Evolutionary conservation across 1,140 invertebrate genomes (phyloP).

Genomic region (Brachionus plicatilis): DNA sequence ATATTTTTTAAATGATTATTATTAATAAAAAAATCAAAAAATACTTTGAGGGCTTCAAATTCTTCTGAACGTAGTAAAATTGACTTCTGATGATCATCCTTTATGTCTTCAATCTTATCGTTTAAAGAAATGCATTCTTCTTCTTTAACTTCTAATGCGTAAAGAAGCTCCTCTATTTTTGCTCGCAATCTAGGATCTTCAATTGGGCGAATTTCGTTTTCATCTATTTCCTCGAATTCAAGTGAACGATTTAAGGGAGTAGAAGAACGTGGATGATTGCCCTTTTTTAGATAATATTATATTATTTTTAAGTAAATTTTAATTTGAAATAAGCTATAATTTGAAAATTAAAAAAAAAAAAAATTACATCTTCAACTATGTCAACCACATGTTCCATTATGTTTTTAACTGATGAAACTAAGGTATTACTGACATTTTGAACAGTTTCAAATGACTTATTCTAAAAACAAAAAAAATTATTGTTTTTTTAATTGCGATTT

Average conservation of each 20-base stretch:
- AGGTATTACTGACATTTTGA: not conserved
- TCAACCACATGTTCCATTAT: not conserved
- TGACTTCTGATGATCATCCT: not conserved
- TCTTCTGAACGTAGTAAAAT: not conserved
- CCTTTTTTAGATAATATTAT: not conserved
- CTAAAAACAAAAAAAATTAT: not conserved
- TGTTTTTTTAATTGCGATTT: not conserved
- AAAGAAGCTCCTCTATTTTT: not conserved
- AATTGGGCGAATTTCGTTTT: not conserved
- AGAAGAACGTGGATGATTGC: not conserved
- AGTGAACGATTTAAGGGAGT: not conserved
- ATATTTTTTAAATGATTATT: not conserved
- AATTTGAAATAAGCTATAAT: not conserved
- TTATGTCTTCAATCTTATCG: not conserved
- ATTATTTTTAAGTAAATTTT: not conserved
- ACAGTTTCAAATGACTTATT: not conserved
- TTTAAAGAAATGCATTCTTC: not conserved
- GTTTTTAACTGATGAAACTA: not conserved
- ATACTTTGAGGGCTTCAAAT: not conserved
- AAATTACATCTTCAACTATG: not conserved
- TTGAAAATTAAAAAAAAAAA: not conserved
- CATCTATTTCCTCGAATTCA: not conserved
- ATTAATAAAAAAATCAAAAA: not conserved
- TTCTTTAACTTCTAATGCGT: not conserved
- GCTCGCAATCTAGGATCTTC: not conserved